Evolutionary conservation across 2,888 invertebrate genomes (phyloP).

Genomic region (Hartigia nigra): DNA sequence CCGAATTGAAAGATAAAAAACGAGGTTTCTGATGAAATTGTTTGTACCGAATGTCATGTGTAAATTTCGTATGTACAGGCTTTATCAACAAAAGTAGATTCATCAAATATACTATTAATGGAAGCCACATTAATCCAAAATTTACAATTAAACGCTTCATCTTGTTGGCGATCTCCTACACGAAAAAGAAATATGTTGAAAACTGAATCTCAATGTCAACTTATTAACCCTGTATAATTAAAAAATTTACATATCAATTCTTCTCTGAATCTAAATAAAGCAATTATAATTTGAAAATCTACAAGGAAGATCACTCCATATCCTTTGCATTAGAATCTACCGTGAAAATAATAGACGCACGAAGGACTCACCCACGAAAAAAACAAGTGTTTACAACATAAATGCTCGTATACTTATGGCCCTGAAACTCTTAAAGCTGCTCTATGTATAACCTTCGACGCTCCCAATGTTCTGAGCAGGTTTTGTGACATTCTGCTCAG

Average conservation of each 20-base stretch:
- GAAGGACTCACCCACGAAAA: background rate
- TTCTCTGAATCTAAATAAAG: background rate
- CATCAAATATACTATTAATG: background rate
- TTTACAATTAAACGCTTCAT: background rate
- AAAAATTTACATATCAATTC: background rate
- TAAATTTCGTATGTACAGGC: background rate
- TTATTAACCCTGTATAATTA: background rate
- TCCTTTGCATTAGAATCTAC: background rate
- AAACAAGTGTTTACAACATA: background rate
- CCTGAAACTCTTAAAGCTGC: background rate
- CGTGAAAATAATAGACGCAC: conserved; percentile 2
- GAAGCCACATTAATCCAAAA: background rate
- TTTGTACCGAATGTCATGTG: background rate
- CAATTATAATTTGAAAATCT: background rate
- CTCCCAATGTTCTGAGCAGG: conserved; percentile 13
- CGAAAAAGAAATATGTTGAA: background rate
- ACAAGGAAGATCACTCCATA: background rate
- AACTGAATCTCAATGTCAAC: background rate
- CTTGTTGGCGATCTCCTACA: background rate
- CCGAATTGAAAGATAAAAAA: conserved; percentile 71
- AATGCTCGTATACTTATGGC: background rate
- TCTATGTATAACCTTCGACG: conserved; percentile 30
- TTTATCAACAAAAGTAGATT: background rate
- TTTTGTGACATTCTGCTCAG: background rate
- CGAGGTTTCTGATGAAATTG: conserved; percentile 54